Evolutionary conservation across 2,113 vertebrate genomes (phyloP), one percentile per base, ranked within the genome.

Genomic region (Cyanoramphus novaezelandiae): DNA sequence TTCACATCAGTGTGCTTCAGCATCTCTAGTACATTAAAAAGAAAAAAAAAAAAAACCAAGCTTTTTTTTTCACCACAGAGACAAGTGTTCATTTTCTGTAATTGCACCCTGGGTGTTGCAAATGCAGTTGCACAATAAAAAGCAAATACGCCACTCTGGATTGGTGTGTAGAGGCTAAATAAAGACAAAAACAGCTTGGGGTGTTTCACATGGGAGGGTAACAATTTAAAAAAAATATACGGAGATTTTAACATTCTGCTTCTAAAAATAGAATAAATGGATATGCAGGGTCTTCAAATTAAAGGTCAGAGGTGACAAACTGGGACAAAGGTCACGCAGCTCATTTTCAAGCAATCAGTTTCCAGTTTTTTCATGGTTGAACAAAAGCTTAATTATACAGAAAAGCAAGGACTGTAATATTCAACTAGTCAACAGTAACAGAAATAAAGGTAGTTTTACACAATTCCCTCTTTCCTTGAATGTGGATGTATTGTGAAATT

Each of bases 231-330:
- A 97, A 95, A 86, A 46, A 82, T 13, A 78, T 21, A 95, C 17
- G 23, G 90, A 33, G 64, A 93, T 90, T 95, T 95, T 91, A 92
- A 93, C 85, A 92, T 96, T 89, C 88, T 96, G 92, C 83, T 97
- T 94, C 97, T 97, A 98, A 98, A 98, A 98, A 98, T 98, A 98
- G 96, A 97, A 87, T 91, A 35, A 83, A 86, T 98, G 97, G 96
- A 98, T 98, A 98, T 95, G 91, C 95, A 96, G 92, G 93, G 97
- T 98, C 96, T 97, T 98, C 96, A 97, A 98, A 98, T 98, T 97
- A 98, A 98, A 97, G 98, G 98, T 98, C 98, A 98, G 96, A 98
- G 98, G 98, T 98, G 97, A 97, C 94, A 97, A 96, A 96, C 91
- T 82, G 43, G 97, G 97, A 98, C 98, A 97, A 96, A 98, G 98